Conservation (phyloP, 2,797 vertebrate genomes). For the Dromococcyx pavoninus region DNA sequence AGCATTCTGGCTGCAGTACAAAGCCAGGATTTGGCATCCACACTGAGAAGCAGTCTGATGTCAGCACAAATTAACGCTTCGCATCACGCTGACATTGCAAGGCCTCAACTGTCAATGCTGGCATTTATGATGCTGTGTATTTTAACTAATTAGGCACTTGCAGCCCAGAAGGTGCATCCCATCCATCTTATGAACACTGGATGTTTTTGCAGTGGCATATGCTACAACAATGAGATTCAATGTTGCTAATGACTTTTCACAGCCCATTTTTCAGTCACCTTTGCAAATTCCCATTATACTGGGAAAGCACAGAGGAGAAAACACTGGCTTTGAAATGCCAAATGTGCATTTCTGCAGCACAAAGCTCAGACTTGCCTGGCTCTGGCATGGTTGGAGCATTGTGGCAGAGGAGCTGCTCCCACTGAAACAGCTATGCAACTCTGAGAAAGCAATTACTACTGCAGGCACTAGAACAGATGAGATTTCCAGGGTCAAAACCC, state of each 20-base stretch:
- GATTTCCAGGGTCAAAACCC: background rate
- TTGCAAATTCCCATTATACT: background rate
- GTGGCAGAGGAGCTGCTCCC: background rate
- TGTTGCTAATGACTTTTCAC: conserved; percentile 45
- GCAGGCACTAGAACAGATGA: background rate
- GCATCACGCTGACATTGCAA: conserved; percentile 13
- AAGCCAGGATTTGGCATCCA: background rate
- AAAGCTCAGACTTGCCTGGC: background rate
- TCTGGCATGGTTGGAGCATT: background rate
- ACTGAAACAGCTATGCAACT: background rate
- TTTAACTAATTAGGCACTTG: conserved; percentile 56
- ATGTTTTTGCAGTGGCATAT: conserved; percentile 46
- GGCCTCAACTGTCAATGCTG: conserved; percentile 31
- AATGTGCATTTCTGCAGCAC: background rate
- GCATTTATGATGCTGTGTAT: conserved; percentile 47
- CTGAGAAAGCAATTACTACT: background rate
- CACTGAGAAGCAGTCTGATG: background rate
- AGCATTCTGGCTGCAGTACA: background rate
- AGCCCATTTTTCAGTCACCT: conserved; percentile 55
- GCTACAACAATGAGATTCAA: conserved; percentile 58
- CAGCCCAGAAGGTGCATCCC: background rate
- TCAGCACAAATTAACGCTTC: conserved; percentile 34
- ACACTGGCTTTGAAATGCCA: background rate
- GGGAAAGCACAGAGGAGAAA: background rate
- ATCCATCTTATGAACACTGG: background rate